Percentiles rank a stretch among this genome's conserved stretches.
These are phyloP conservation scores for Xylocampa areola DNA, from an alignment of 2,888 invertebrate species.

Conservation along the genomic window DNA sequence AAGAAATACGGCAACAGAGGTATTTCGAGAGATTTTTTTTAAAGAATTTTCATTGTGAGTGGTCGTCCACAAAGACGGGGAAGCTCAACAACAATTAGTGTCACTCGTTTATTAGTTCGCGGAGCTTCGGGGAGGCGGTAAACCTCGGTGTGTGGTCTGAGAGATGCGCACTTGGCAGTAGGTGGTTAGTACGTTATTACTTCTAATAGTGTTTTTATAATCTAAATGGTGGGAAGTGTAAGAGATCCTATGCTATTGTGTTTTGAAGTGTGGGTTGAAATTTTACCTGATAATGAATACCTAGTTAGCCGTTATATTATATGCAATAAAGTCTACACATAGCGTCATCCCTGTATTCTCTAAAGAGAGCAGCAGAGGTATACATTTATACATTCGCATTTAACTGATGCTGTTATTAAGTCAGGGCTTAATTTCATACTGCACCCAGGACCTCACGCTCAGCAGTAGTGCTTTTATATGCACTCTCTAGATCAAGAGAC, in stretches of 20 bases:
- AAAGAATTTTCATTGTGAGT: constrained; percentile 71
- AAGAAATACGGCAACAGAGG: constrained; percentile 68
- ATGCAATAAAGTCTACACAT: no score
- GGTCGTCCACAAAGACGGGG: constrained; percentile 66
- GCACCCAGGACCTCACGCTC: no score
- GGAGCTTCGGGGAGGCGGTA: constrained; percentile 58
- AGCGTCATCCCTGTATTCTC: no score
- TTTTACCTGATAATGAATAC: no score
- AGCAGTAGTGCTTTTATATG: no score
- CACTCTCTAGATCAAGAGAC: no score
- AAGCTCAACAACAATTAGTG: constrained; percentile 81
- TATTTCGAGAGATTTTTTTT: constrained; percentile 68
- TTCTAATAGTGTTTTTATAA: constrained; percentile 13
- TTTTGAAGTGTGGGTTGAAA: no score
- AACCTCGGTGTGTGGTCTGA: constrained; percentile 39
- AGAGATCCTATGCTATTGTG: not conserved
- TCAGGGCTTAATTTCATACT: no score
- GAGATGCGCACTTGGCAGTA: constrained; percentile 14
- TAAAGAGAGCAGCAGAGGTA: no score
- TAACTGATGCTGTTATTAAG: no score
- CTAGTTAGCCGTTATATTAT: no score
- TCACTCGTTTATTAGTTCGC: constrained; percentile 82
- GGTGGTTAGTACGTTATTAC: not conserved
- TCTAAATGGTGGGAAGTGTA: not conserved
- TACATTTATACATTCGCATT: no score